Percentiles rank a stretch among this genome's conserved stretches.
Evolutionary conservation across 2,113 vertebrate genomes (phyloP).

Genomic region (Pseudorhombus dupliciocellatus): DNA sequence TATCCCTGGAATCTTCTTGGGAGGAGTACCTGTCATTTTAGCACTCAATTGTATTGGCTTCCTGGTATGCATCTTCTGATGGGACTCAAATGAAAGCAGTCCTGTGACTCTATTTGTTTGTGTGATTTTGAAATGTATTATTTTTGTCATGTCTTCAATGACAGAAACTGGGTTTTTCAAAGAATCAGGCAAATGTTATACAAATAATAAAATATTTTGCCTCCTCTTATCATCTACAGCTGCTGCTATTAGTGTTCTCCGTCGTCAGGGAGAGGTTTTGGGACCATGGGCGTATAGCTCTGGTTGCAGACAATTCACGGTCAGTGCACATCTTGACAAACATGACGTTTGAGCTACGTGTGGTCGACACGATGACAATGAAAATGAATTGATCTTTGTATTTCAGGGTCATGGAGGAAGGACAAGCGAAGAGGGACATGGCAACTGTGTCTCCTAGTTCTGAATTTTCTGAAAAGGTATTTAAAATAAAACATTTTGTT

Average conservation of each 20-base stretch:
- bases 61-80: constrained; percentile 66
- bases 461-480: constrained; percentile 77
- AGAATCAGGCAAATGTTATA: neutral
- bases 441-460: constrained; percentile 50
- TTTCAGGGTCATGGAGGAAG: constrained; percentile 63
- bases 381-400: constrained; percentile 8
- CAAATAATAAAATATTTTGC: neutral
- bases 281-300: constrained; percentile 92
- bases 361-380: neutral
- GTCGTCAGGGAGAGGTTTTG: constrained; percentile 90
- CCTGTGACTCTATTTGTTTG: no score
- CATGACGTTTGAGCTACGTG: neutral
- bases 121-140: no score
- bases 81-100: neutral
- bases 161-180: neutral
- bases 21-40: constrained; percentile 90
- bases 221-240: constrained; percentile 71
- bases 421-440: constrained; percentile 56
- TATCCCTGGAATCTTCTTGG: constrained; percentile 88
- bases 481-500: constrained; percentile 4
- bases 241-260: constrained; percentile 86
- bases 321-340: constrained; percentile 63
- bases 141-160: no score
- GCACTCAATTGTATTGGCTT: constrained; percentile 88
- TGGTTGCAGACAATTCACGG: constrained; percentile 87